phyloP scores from a whole-genome alignment of 2,888 invertebrate genomes.

The Dynastes maya region DNA sequence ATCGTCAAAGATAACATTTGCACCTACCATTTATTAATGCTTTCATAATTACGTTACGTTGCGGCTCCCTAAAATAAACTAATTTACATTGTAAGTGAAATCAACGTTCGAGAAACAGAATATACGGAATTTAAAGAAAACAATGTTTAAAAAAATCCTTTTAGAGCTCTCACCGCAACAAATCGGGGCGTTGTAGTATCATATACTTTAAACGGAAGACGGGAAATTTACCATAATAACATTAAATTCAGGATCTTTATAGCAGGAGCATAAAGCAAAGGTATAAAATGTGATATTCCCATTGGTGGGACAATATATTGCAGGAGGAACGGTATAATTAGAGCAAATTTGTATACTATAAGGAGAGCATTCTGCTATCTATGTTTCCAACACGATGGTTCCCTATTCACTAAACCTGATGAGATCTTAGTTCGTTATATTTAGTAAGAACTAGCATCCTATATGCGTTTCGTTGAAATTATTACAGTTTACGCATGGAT shows the following conservation, averaged over 20 bases:
- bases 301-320: constrained; percentile 33
- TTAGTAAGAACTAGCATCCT: constrained; percentile 61
- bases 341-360: constrained; percentile 36
- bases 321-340: constrained; percentile 29
- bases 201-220: background rate
- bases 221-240: constrained; percentile 25
- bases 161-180: background rate
- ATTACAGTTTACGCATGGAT: background rate
- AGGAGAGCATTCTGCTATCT: constrained; percentile 59
- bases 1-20: constrained; percentile 18
- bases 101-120: background rate
- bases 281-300: constrained; percentile 35
- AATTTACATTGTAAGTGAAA: background rate
- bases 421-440: constrained; percentile 63
- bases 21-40: constrained; percentile 8
- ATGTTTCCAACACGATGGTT: constrained; percentile 65
- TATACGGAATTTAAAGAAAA: background rate
- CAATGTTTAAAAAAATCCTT: background rate
- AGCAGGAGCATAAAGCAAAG: constrained; percentile 27
- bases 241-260: constrained; percentile 33
- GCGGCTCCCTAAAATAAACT: background rate
- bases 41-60: background rate
- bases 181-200: background rate
- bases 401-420: constrained; percentile 62
- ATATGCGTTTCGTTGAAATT: constrained; percentile 16